A percentile compares a stretch with the other conserved stretches of the same genome.
phyloP scores from a whole-genome alignment of 2,113 vertebrate genomes.

The Amphilophus citrinellus region DNA sequence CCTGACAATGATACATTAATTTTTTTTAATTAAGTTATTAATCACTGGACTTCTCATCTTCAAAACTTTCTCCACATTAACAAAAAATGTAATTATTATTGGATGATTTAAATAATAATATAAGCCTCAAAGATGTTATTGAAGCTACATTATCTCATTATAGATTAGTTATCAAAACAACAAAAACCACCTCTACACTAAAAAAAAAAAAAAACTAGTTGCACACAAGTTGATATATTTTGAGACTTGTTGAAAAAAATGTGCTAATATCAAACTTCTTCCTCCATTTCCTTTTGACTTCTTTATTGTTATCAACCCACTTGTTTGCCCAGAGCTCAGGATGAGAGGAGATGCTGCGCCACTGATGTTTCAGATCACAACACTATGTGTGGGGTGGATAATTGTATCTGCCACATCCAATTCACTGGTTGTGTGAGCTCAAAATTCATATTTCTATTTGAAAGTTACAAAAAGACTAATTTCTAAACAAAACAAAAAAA shows the following conservation, averaged over 20 bases:
- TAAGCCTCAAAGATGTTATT: neutral
- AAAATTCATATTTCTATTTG: neutral
- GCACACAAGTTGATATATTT: neutral
- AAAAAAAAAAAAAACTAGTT: neutral
- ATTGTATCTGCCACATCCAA: neutral
- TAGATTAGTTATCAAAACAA: neutral
- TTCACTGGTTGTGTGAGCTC: neutral
- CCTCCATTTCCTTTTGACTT: neutral
- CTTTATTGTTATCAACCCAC: neutral
- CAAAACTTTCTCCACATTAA: neutral
- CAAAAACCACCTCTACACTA: rapidly evolving
- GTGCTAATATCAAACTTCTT: neutral
- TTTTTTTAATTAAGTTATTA: neutral
- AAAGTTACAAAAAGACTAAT: neutral
- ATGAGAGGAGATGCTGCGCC: neutral
- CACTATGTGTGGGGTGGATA: neutral
- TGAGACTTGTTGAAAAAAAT: neutral
- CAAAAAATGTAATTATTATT: neutral
- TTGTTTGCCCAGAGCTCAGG: neutral
- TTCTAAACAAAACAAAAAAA: rapidly evolving
- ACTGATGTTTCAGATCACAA: slow-evolving; percentile 8
- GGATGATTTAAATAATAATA: neutral
- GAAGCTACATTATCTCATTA: neutral
- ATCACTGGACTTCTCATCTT: neutral
- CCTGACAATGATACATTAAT: no score